Base-by-base conservation (phyloP, 2,797 vertebrate species). In the Neomorphus geoffroyi region DNA sequence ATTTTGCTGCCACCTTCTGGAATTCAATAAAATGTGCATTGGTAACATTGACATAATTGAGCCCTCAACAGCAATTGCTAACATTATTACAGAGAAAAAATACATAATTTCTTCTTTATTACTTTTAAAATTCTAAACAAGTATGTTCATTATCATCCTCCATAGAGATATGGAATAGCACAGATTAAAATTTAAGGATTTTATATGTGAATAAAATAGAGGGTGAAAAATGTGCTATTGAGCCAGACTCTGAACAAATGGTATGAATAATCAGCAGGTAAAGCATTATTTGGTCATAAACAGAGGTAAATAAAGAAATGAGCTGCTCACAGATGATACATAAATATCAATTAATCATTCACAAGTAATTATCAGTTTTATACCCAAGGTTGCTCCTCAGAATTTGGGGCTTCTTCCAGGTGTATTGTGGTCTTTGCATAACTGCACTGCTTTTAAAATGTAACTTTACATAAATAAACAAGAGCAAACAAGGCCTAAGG, bases 1-100 rank as follows among this genome's bases (percentile, higher is more conserved):
- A 95, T 91, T 97, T 95, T 98, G 95, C 97, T 96, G 97, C 98
- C 98, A 97, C 92, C 98, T 97, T 48, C 80, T 97, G 98, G 97
- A 89, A 67, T 11, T 50, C 22, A 61, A 33, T 69, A 79, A 74
- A 73, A 48, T 48, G 46, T 21, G 22, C 46, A 24, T 10, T 48
- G 46, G 46, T 48, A 48, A 41, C 39, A 45, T 18, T 45, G 45
- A 23, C 7, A 5, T 18, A 72, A 70, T 56, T 74, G 37, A 81
- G 51, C 21, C 24, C 41, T 75, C 28, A 81, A 51, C 7, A 72
- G 24, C 21, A 74, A 74, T 16, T 15, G 7, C 41, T 54, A 41
- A 65, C 17, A 14, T 46, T 57, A 71, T 54, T 56, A 32, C 28
- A 61, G 27, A 77, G 13, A 67, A 89, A 57, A 45, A 82, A 61